Percentiles rank a stretch among this genome's conserved stretches.
phyloP scores from a whole-genome alignment of 2,113 vertebrate genomes.

The Lampris incognitus region DNA sequence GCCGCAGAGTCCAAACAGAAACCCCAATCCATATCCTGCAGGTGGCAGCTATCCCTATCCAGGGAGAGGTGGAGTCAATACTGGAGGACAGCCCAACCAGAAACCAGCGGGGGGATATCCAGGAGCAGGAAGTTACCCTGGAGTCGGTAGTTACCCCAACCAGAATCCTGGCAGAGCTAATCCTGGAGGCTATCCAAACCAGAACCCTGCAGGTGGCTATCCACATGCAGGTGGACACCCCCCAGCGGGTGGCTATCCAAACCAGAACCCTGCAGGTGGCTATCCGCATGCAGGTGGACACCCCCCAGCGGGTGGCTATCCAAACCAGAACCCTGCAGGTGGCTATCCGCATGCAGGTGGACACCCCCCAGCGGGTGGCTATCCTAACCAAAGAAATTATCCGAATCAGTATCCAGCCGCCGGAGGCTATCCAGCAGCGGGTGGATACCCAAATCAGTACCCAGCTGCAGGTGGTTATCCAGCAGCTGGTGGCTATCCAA shows the following conservation, averaged over 20 bases:
- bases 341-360: conserved; percentile 45
- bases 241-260: conserved; percentile 22
- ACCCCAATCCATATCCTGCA: conserved; percentile 70
- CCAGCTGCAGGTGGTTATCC: neutral
- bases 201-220: conserved; percentile 67
- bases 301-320: conserved; percentile 52
- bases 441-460: neutral
- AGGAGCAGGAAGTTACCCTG: conserved; percentile 47
- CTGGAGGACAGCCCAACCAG: conserved; percentile 57
- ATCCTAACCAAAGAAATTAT: conserved; percentile 58
- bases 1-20: conserved; percentile 61
- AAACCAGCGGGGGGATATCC: conserved; percentile 32
- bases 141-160: conserved; percentile 58
- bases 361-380: conserved; percentile 41
- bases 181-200: conserved; percentile 70
- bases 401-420: conserved; percentile 27
- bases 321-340: conserved; percentile 60
- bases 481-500: conserved; percentile 10
- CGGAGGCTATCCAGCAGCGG: neutral
- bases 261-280: conserved; percentile 13
- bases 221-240: too few relatives aligned
- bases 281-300: neutral
- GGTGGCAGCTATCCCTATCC: conserved; percentile 71
- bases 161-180: conserved; percentile 61
- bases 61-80: conserved; percentile 59